phyloP scores from a whole-genome alignment of 2,888 invertebrate species.

The Acholoe squamosa region DNA sequence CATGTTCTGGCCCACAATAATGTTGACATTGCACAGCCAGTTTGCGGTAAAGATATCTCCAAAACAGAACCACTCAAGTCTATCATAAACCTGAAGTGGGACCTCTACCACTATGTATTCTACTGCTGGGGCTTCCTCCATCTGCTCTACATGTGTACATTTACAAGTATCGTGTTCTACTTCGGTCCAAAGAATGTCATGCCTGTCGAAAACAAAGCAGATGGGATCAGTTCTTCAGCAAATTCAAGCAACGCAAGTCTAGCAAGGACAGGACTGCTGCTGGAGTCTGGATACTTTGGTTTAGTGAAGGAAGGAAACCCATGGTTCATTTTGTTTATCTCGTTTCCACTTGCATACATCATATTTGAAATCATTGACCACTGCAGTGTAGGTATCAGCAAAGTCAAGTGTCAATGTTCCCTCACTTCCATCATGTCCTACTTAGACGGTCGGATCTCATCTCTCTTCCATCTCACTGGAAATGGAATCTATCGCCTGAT shows the following conservation, averaged over 20 bases:
- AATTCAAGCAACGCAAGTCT: no score
- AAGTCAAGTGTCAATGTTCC: background rate
- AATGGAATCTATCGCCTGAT: conserved; percentile 1
- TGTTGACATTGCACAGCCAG: background rate
- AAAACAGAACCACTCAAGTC: background rate
- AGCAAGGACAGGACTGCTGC: background rate
- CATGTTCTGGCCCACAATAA: conserved; percentile 43
- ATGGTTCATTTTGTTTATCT: background rate
- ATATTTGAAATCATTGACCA: background rate
- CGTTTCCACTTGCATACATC: background rate
- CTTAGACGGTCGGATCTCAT: no score
- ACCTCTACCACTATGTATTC: background rate
- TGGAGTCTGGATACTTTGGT: background rate
- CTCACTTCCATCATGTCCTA: no score
- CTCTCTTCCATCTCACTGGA: background rate
- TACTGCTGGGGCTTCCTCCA: conserved; percentile 8
- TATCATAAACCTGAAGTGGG: background rate
- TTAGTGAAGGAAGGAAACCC: background rate
- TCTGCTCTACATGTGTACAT: background rate
- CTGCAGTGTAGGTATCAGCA: background rate
- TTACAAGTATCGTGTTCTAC: background rate
- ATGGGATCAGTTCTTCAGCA: no score
- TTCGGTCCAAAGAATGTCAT: background rate
- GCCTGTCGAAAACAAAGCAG: no score
- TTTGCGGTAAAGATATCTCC: background rate